These are phyloP conservation scores for Conistra vaccinii DNA, from an alignment of 2,888 invertebrate species.

Conservation along the genomic window DNA sequence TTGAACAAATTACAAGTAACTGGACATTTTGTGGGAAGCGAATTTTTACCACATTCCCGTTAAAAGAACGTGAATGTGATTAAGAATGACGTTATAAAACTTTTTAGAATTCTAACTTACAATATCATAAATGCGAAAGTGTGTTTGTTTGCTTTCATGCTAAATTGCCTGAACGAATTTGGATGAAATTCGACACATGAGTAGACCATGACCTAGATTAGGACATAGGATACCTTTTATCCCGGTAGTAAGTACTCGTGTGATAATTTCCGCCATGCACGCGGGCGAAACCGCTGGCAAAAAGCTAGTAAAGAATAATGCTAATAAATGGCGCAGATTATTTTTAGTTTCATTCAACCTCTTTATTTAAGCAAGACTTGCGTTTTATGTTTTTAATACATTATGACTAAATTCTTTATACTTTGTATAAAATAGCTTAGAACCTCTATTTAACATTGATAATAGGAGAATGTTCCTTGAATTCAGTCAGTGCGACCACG, in stretches of 20 bases:
- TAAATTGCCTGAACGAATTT: too few species aligned
- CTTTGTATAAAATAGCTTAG: neutral
- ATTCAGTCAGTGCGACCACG: constrained; percentile 4
- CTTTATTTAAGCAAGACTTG: constrained; percentile 6
- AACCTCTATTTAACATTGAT: neutral
- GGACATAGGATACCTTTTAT: too few species aligned
- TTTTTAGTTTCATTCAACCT: constrained; percentile 24
- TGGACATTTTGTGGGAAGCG: constrained; percentile 42
- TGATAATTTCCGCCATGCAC: too few species aligned
- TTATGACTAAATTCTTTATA: neutral
- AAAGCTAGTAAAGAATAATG: neutral
- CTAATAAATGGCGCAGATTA: constrained; percentile 12
- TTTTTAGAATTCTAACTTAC: neutral
- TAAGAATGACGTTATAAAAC: constrained; percentile 25
- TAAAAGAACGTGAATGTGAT: too few species aligned
- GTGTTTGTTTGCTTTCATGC: too few species aligned
- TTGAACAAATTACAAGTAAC: constrained; percentile 57
- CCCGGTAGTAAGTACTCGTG: too few species aligned
- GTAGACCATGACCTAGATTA: too few species aligned
- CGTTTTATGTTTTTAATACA: constrained; percentile 9
- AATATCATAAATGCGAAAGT: too few species aligned
- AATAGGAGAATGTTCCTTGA: constrained; percentile 16
- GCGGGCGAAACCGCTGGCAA: too few species aligned
- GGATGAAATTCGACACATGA: too few species aligned
- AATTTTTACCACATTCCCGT: constrained; percentile 45